Conservation (phyloP, 2,888 invertebrate species). For the Alentia gelatinosa region DNA sequence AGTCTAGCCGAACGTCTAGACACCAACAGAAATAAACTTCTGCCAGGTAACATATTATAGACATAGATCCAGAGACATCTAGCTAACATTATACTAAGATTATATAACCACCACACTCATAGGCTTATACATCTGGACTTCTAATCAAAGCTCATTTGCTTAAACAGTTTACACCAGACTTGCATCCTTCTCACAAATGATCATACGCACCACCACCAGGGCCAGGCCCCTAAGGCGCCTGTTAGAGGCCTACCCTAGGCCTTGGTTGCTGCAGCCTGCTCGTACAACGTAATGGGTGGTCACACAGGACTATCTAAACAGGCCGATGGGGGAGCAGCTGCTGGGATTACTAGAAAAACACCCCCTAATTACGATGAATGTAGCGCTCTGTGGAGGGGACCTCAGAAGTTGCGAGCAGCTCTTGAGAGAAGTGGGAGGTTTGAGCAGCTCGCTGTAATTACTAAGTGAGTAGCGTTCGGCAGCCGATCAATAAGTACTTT, state of each 20-base stretch:
- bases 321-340: background rate
- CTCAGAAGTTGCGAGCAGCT: background rate
- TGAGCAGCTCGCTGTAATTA: no score
- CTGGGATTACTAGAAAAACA: slow-evolving; percentile 15
- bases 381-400: background rate
- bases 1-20: no score
- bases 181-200: no score
- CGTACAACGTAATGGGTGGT: background rate
- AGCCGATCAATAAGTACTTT: no score
- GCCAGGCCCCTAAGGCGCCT: background rate
- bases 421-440: no score
- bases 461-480: no score
- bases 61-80: no score
- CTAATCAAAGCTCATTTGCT: background rate
- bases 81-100: background rate
- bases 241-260: background rate
- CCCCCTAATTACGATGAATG: slow-evolving; percentile 34
- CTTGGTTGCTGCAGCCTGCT: background rate
- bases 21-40: background rate
- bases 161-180: background rate
- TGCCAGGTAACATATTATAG: no score
- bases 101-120: background rate
- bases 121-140: no score
- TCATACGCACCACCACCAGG: background rate
- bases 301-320: background rate